A percentile compares a stretch with the other conserved stretches of the same genome.
Evolutionary conservation across 2,797 vertebrate genomes (phyloP).

Genomic region (Limosa lapponica): DNA sequence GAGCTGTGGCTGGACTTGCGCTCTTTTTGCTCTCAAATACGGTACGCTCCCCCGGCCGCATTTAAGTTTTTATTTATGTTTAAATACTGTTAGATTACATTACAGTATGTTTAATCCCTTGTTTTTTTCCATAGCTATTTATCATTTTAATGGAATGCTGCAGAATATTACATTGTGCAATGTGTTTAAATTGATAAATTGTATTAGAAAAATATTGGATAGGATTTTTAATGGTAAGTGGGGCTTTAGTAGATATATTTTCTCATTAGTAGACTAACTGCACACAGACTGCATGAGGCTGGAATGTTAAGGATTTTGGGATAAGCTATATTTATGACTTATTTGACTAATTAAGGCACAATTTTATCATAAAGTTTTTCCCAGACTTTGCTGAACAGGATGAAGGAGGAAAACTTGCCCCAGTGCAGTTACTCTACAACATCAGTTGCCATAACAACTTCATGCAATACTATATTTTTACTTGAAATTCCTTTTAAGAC

Average conservation of each 20-base stretch:
- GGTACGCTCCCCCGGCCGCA: neutral
- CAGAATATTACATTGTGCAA: conserved; percentile 78
- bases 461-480: conserved; percentile 82
- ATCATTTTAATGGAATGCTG: conserved; percentile 81
- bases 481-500: conserved; percentile 83
- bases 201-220: conserved; percentile 79
- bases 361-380: conserved; percentile 79
- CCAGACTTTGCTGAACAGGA: conserved; percentile 76
- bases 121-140: conserved; percentile 68
- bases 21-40: neutral
- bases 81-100: conserved; percentile 64
- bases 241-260: conserved; percentile 80
- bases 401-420: conserved; percentile 79
- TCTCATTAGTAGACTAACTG: conserved; percentile 79
- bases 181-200: conserved; percentile 82
- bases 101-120: conserved; percentile 75
- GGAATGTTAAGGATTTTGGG: conserved; percentile 78
- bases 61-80: conserved; percentile 65
- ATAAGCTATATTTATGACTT: conserved; percentile 81
- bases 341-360: conserved; percentile 81
- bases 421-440: conserved; percentile 79
- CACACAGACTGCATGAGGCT: conserved; percentile 62
- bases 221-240: conserved; percentile 79
- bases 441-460: conserved; percentile 85
- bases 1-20: neutral